phyloP scores from a whole-genome alignment of 2,797 vertebrate species.

The Pristis pectinata region DNA sequence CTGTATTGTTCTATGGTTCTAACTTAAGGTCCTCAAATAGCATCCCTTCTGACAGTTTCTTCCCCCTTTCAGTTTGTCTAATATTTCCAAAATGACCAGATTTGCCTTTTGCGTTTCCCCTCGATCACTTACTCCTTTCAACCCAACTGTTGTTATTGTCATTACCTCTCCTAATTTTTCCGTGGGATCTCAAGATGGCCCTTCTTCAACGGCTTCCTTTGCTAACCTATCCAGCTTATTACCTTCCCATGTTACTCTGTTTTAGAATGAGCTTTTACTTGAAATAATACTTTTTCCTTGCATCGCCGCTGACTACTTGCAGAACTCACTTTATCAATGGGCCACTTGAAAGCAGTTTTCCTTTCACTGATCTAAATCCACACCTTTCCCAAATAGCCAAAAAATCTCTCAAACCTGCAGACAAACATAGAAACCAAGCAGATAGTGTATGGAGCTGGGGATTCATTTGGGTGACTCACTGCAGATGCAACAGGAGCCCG shows the following conservation, averaged over 20 bases:
- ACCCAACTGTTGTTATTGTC: neutral
- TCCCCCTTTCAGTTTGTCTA: neutral
- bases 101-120: neutral
- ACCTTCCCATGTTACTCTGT: neutral
- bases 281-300: no score
- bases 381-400: no score
- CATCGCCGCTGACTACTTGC: no score
- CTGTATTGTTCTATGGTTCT: no score
- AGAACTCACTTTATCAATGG: no score
- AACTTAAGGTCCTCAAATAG: no score
- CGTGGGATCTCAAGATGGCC: no score
- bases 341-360: no score
- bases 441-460: neutral
- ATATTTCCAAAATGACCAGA: neutral
- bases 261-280: neutral
- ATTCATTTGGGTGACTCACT: neutral
- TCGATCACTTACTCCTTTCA: neutral
- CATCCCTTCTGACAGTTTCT: no score
- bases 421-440: neutral
- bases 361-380: no score
- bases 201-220: neutral
- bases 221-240: neutral
- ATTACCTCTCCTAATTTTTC: neutral
- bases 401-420: no score
- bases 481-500: neutral